Base-by-base conservation (phyloP, 1,140 invertebrate genomes). In the Teleopsis dalmanni region DNA sequence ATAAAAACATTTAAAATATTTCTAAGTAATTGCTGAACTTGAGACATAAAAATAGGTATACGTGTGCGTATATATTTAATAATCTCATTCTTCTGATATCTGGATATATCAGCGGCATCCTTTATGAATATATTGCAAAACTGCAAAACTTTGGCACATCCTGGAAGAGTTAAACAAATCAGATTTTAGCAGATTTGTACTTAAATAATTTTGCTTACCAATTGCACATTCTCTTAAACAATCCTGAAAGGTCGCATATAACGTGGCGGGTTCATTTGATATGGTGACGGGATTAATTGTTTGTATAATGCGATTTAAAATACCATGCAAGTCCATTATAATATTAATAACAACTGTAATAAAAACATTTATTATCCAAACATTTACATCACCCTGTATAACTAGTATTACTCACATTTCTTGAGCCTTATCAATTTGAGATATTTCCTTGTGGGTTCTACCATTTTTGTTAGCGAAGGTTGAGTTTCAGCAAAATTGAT, bases 41-140 rank as follows among this genome's bases (percentile, higher is more conserved):
- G 81, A 27, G 75, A 75, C 57, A 83, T 72, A 51, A 82, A 80
- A n/a, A 81, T 72, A 3, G 80, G 80, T 23, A 83, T 66, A 42
- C 80, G 72, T 25, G 79, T 78, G 53, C 80, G 80, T 3, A 80
- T 75, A 66, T 82, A 81, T 53, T 78, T 75, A 46, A 83, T 80
- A 16, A 83, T 82, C 60, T 81, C 79, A 58, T 82, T 75, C 51
- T 78, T 73, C 59, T 83, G 79, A 47, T 76, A 74, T 35, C 75
- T 65, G 4, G 77, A 73, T 42, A 81, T 61, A 50, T 75, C 73
- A 0, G 60, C 62, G 61, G 78, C 80, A 46, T 77, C 72, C 53
- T 75, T 78, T 14, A 76, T 73, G 58, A 80, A 81, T 33, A 81
- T 66, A 59, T 81, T 78, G 65, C 79, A 81, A 14, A 81, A 70